These are phyloP conservation scores for Labroides dimidiatus DNA, from an alignment of 2,797 vertebrate genomes.

Conservation along the genomic window DNA sequence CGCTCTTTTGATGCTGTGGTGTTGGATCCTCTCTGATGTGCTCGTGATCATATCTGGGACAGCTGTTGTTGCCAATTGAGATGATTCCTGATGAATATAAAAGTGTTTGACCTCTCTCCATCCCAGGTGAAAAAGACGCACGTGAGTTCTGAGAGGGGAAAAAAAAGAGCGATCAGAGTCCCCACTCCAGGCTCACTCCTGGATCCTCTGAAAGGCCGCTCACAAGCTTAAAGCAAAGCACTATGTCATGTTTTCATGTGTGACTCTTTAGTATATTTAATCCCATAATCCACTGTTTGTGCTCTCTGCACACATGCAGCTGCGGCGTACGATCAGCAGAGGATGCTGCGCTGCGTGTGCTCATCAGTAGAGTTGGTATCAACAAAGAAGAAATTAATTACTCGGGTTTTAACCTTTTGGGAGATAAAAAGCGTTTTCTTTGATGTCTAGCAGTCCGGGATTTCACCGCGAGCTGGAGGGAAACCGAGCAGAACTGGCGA, in stretches of 20 bases:
- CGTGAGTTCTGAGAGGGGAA: too few species aligned
- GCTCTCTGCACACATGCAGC: slow-evolving; percentile 19
- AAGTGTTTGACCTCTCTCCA: too few species aligned
- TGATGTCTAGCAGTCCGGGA: slow-evolving; percentile 23
- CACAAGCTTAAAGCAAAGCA: slow-evolving; percentile 27
- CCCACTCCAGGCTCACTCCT: too few species aligned
- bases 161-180: too few species aligned
- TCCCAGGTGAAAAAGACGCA: too few species aligned
- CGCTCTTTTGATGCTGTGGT: slow-evolving; percentile 45
- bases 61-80: too few species aligned
- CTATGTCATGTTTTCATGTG: slow-evolving; percentile 43
- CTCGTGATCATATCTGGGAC: slow-evolving; percentile 64
- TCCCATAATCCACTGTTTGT: slow-evolving; percentile 56
- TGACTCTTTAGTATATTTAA: slow-evolving; percentile 56
- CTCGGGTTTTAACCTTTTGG: slow-evolving; percentile 51
- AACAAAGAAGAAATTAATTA: slow-evolving; percentile 38
- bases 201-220: slow-evolving; percentile 30
- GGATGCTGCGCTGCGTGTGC: slow-evolving; percentile 23
- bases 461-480: slow-evolving; percentile 35
- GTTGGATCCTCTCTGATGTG: too few species aligned
- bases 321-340: slow-evolving; percentile 17
- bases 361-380: slow-evolving; percentile 23
- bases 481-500: slow-evolving; percentile 30
- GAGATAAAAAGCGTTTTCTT: slow-evolving; percentile 17
- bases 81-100: too few species aligned